phyloP scores from a whole-genome alignment of 2,113 vertebrate genomes.

The Chaetops frenatus region DNA sequence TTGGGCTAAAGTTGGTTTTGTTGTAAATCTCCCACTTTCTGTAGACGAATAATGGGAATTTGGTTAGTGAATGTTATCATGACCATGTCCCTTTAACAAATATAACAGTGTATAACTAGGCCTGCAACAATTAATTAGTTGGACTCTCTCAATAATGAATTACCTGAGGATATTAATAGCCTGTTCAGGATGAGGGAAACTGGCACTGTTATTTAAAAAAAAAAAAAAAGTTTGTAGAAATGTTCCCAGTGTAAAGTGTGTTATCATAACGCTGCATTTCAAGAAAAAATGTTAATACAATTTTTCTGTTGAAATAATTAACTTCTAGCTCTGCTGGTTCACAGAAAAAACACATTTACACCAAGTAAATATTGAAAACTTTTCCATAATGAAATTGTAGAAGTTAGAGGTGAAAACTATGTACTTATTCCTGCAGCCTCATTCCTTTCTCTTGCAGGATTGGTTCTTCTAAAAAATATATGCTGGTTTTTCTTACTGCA shows the following conservation, averaged over 20 bases:
- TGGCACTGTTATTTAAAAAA: not conserved
- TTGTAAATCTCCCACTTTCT: not conserved
- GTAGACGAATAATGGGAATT: not conserved
- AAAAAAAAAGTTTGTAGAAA: not conserved
- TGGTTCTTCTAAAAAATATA: not conserved
- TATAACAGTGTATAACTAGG: not conserved
- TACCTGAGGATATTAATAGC: not conserved
- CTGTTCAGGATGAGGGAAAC: not conserved
- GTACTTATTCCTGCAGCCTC: not conserved
- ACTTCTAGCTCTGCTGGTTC: not conserved
- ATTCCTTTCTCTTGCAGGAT: not conserved
- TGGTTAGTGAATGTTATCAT: not conserved
- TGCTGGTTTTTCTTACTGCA: not conserved
- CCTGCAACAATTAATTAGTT: slow-evolving; percentile 17
- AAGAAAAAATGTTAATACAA: not conserved
- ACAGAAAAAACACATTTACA: not conserved
- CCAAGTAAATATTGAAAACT: not conserved
- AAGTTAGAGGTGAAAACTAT: not conserved
- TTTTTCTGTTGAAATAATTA: not conserved
- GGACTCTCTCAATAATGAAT: not conserved
- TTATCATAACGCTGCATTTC: not conserved
- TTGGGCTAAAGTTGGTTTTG: not conserved
- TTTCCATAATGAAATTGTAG: not conserved
- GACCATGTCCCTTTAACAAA: not conserved
- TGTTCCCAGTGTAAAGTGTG: not conserved